Percentiles rank a stretch among this genome's conserved stretches.
phyloP scores from a whole-genome alignment of 2,888 invertebrate species.

The Colletes collaris region DNA sequence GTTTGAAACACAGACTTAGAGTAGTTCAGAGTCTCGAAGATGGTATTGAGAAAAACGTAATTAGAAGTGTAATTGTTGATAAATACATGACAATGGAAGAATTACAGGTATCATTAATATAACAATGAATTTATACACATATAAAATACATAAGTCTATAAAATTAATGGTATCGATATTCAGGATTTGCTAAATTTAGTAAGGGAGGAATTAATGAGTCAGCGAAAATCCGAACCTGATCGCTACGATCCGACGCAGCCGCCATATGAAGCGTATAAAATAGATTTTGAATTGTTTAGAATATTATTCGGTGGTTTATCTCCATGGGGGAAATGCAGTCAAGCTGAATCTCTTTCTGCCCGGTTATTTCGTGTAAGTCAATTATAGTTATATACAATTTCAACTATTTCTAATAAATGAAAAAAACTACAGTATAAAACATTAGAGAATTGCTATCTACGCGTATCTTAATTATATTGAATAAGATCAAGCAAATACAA shows the following conservation, averaged over 20 bases:
- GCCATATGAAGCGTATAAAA: conserved; percentile 93
- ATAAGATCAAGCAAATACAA: conserved; percentile 52
- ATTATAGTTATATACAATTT: conserved; percentile 4
- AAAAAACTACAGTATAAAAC: conserved; percentile 3
- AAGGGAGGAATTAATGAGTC: conserved; percentile 91
- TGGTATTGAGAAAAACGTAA: conserved; percentile 92
- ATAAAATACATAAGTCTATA: neutral
- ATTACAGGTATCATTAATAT: conserved; percentile 84
- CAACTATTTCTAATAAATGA: conserved; percentile 1
- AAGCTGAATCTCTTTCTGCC: conserved; percentile 92
- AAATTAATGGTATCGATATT: conserved; percentile 9
- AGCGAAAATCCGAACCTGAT: conserved; percentile 86
- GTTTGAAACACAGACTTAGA: conserved; percentile 94
- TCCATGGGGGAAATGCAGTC: conserved; percentile 95
- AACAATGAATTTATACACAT: neutral
- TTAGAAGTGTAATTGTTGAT: conserved; percentile 92
- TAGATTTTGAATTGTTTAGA: conserved; percentile 96
- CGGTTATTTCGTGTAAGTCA: conserved; percentile 93
- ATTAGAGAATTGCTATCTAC: conserved; percentile 39
- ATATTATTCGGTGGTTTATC: conserved; percentile 93
- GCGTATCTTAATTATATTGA: conserved; percentile 43
- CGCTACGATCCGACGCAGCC: conserved; percentile 90
- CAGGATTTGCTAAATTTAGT: conserved; percentile 86
- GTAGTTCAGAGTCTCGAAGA: conserved; percentile 97
- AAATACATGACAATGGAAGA: conserved; percentile 87